Evolutionary conservation across 2,797 vertebrate genomes (phyloP).

Genomic region (Chromis chromis): DNA sequence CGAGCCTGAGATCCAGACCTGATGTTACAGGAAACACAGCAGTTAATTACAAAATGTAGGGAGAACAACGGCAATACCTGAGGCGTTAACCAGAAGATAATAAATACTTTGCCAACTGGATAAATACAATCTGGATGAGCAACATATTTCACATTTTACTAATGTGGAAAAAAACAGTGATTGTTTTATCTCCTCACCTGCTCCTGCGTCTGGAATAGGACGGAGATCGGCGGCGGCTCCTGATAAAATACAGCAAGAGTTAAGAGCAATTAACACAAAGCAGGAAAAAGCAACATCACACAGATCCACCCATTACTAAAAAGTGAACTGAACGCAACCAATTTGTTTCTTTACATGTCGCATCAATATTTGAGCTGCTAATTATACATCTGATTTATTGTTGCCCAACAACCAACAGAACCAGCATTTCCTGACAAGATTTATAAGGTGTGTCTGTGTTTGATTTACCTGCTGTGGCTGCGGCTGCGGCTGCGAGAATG

Average conservation of each 20-base stretch:
- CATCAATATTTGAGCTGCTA: no score
- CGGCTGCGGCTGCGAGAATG: conserved; percentile 86
- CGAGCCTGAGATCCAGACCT: conserved; percentile 85
- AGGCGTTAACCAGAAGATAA: not conserved
- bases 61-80: not conserved
- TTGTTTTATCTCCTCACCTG: conserved; percentile 71
- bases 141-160: not conserved
- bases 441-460: not conserved
- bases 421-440: not conserved
- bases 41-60: conserved; percentile 3
- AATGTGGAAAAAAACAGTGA: no score
- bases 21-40: not conserved
- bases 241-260: not conserved
- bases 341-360: no score
- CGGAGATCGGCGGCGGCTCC: conserved; percentile 83
- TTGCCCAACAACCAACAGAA: not conserved
- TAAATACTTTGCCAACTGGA: not conserved
- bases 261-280: not conserved
- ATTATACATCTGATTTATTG: no score
- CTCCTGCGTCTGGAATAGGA: conserved; percentile 87
- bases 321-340: no score
- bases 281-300: not conserved
- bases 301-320: not conserved
- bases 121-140: not conserved
- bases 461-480: conserved; percentile 82